Base-by-base conservation (phyloP, 2,113 vertebrate genomes). In the Paramormyrops kingsleyae region DNA sequence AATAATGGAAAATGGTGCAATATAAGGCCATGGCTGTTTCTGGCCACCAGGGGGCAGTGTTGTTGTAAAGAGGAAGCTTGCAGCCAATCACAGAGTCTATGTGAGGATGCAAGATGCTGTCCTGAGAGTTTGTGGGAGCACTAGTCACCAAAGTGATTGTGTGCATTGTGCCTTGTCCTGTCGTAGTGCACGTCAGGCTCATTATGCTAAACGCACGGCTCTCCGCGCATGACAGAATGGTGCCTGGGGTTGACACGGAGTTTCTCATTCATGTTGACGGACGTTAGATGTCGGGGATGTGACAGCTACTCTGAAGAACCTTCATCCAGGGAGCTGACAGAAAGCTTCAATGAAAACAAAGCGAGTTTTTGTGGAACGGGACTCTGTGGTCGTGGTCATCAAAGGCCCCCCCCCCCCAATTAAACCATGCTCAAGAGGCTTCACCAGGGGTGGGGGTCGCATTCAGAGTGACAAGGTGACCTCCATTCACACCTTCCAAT, bases 41-140 rank as follows among this genome's bases (percentile, higher is more conserved):
- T 90, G 90, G 35, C 90, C 91, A 91, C 88, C 39, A 90, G 91
- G 66, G 90, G 91, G 90, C 19, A 53, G 56, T 89, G 88, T 91
- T 89, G 90, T 49, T 86, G 27, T 88, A 80, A 85, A 50, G 56
- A 27, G 46, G 46, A 83, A 66, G 44, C 89, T 87, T 70, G 56
- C 46, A 39, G 88, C 62, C n/a, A 44, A 31, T 24, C 27, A 77
- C 8, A 89, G 19, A 31, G 47, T 9, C 42, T 10, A 4, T 24
- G 83, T 84, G 44, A n/a, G 8, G 44, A 84, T n/a, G 35, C 2
- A 42, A 7, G 31, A 42, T 35, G 35, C 74, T 80, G 74, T 19
- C 35, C 35, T 42, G 74, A 42, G 35, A 80, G 35, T 80, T 19
- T 8, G 74, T 13, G 74, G 0, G 35, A 39, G 74, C 15, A 42